Base-by-base conservation (phyloP, 2,113 vertebrate species). In the Tachysurus vachellii region DNA sequence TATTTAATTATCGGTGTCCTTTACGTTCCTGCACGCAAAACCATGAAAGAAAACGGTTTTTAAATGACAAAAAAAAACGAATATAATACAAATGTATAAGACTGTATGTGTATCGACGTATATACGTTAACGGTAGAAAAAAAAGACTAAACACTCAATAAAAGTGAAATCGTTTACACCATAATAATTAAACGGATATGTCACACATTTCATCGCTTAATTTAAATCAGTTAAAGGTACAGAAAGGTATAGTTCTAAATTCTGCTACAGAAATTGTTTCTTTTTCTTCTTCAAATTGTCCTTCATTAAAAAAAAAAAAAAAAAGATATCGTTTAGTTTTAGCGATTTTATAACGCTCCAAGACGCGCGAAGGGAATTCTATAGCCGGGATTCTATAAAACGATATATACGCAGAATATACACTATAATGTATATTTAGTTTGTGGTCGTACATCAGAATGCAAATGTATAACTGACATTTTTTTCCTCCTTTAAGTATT, bases 271-370 rank as follows among this genome's bases (percentile, higher is more conserved):
- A 44, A 73, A 9, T 23, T 5, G 2, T 4, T n/a, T 82, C 36
- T 47, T 16, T 53, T 81, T 70, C 21, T 86, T 12, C 23, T 7
- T 28, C 50, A 77, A 28, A 28, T 56, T 17, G 6, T 79, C 13
- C 28, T 54, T 82, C 12, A 73, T 71, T 26, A 59, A 75, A 75
- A 96, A 96, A 95, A 97, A 96, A 95, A n/a, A n/a, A n/a, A n/a
- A n/a, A n/a, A n/a, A n/a, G n/a, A n/a, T n/a, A n/a, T n/a, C n/a
- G 94, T 95, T 95, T 95, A 96, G 94, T 95, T 96, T 36, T 36
- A 36, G 95, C 94, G 96, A 96, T 96, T 97, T 96, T 96, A 97
- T 96, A 17, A 28, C 16, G 28, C 17, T 28, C 14, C 28, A 77
- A 14, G 28, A 17, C 54, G 8, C 26, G 54, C 26, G 21, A 17